A percentile compares a stretch with the other conserved stretches of the same genome.
phyloP scores from a whole-genome alignment of 2,888 invertebrate species.

The Orthosia gothica region DNA sequence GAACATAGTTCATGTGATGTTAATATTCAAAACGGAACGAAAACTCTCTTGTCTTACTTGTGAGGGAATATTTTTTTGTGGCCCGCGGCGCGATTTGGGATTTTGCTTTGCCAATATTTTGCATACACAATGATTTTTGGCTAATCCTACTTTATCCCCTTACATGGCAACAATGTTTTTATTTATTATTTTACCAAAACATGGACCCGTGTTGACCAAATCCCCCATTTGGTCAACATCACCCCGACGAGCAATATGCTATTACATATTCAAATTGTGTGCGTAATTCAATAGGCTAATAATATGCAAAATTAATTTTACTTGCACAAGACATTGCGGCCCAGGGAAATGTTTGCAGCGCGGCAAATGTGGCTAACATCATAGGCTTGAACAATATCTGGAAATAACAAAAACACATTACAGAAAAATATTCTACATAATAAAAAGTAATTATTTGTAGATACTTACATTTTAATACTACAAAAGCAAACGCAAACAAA shows the following conservation, averaged over 20 bases:
- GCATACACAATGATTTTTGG: slow-evolving; percentile 42
- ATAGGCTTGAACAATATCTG: slow-evolving; percentile 78
- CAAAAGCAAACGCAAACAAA: too few species aligned
- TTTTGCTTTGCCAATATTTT: slow-evolving; percentile 35
- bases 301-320: slow-evolving; percentile 62
- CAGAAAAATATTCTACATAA: background rate
- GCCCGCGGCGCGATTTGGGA: slow-evolving; percentile 27
- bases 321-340: slow-evolving; percentile 76
- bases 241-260: slow-evolving; percentile 15
- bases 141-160: slow-evolving; percentile 41
- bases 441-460: background rate
- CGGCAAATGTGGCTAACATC: slow-evolving; percentile 66
- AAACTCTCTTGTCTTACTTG: slow-evolving; percentile 59
- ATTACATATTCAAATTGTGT: slow-evolving; percentile 29
- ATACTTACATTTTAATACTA: too few species aligned
- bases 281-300: slow-evolving; percentile 18
- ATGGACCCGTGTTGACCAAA: slow-evolving; percentile 29
- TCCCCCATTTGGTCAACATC: slow-evolving; percentile 27
- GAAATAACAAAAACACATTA: slow-evolving; percentile 33
- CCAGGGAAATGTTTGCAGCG: slow-evolving; percentile 75
- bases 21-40: slow-evolving; percentile 61
- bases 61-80: slow-evolving; percentile 34
- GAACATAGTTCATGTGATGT: slow-evolving; percentile 55
- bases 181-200: slow-evolving; percentile 41
- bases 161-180: slow-evolving; percentile 21